A percentile compares a stretch with the other conserved stretches of the same genome.
Evolutionary conservation across 2,888 invertebrate genomes (phyloP).

Genomic region (Eupithecia inturbata): DNA sequence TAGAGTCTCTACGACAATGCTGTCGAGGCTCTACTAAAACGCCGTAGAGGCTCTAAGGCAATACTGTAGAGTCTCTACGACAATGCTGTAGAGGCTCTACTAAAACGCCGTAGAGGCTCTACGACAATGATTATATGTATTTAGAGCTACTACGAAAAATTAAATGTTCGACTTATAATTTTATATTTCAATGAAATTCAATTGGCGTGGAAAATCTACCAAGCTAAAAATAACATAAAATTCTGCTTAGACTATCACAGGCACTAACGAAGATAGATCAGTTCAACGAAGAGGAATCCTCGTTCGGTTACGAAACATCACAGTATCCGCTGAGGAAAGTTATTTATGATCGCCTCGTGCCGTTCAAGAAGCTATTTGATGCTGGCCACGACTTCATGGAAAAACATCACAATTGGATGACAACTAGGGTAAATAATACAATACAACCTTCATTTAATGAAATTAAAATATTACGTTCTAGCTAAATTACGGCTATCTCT

Average conservation of each 20-base stretch:
- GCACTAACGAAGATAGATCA: slow-evolving; percentile 93
- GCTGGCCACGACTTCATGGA: slow-evolving; percentile 93
- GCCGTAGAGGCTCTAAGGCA: neutral
- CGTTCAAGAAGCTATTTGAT: slow-evolving; percentile 95
- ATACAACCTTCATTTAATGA: neutral
- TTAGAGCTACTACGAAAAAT: too few relatives aligned
- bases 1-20: neutral
- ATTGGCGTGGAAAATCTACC: too few relatives aligned
- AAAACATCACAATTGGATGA: slow-evolving; percentile 94
- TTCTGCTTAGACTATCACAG: slow-evolving; percentile 80
- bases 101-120: too few relatives aligned
- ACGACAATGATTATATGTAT: too few relatives aligned
- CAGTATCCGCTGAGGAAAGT: slow-evolving; percentile 94
- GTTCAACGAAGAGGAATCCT: slow-evolving; percentile 95
- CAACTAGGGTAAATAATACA: slow-evolving; percentile 74
- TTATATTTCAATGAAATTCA: too few relatives aligned
- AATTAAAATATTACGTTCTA: neutral
- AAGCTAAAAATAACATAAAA: too few relatives aligned
- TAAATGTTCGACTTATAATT: too few relatives aligned
- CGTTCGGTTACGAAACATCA: slow-evolving; percentile 94
- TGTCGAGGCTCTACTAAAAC: neutral
- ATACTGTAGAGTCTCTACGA: too few relatives aligned
- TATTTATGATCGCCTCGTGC: slow-evolving; percentile 90
- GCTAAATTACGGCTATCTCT: neutral
- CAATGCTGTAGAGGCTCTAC: too few relatives aligned